A percentile compares a stretch with the other conserved stretches of the same genome.
Evolutionary conservation across 2,113 vertebrate species (phyloP).

Genomic region (Boleophthalmus pectinirostris): DNA sequence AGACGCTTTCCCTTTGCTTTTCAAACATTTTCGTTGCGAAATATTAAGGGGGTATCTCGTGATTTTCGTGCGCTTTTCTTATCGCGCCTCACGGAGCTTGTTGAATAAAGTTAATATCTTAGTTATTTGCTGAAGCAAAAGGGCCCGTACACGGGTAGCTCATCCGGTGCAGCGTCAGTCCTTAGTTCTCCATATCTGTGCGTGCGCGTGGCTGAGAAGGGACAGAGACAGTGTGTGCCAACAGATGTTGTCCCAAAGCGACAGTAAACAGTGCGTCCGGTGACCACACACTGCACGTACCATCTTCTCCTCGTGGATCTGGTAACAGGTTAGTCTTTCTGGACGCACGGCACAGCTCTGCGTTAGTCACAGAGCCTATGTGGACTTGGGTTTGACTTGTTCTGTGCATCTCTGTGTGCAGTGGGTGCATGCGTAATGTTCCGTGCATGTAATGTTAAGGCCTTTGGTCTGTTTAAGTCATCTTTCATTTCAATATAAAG

Average conservation of each 20-base stretch:
- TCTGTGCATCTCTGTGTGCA: not conserved
- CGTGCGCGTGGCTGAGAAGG: slow-evolving; percentile 12
- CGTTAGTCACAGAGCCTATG: slow-evolving; percentile 28
- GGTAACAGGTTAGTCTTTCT: slow-evolving; percentile 2
- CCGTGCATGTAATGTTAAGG: not conserved
- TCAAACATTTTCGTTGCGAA: slow-evolving; percentile 56
- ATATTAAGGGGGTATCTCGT: slow-evolving; percentile 50
- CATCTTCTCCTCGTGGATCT: slow-evolving; percentile 6
- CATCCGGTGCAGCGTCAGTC: slow-evolving; percentile 54
- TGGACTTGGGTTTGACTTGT: slow-evolving; percentile 5
- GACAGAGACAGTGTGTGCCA: slow-evolving; percentile 17
- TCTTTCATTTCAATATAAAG: not conserved
- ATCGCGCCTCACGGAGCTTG: slow-evolving; percentile 1
- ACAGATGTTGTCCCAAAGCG: slow-evolving; percentile 66
- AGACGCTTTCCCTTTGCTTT: slow-evolving; percentile 58
- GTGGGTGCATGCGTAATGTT: not conserved
- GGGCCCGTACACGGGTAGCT: slow-evolving; percentile 36
- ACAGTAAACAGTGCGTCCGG: slow-evolving; percentile 49
- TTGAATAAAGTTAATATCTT: slow-evolving; percentile 51
- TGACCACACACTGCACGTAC: slow-evolving; percentile 19
- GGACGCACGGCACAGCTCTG: slow-evolving; percentile 9
- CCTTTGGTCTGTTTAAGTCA: not conserved
- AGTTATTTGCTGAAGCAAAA: slow-evolving; percentile 10
- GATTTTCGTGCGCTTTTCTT: slow-evolving; percentile 27
- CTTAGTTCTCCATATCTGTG: slow-evolving; percentile 40